Conservation (phyloP, 2,888 invertebrate species). For the Leptopilina syphax region DNA sequence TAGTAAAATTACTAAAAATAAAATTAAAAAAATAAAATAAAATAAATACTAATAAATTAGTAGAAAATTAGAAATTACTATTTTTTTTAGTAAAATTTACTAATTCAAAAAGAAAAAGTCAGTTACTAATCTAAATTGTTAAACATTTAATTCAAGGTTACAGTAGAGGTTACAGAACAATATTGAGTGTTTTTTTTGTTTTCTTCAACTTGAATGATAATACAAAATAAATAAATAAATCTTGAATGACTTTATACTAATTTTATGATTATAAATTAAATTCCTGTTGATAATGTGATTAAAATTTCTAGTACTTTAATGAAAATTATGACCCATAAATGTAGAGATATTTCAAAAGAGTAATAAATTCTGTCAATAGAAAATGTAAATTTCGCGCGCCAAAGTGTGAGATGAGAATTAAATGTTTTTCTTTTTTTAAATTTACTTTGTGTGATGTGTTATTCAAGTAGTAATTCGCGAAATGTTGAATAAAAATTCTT, state of each 20-base stretch:
- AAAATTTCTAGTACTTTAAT: neutral
- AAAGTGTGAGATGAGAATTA: neutral
- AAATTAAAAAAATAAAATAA: no score
- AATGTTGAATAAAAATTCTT: neutral
- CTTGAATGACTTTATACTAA: neutral
- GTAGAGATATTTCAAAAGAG: constrained; percentile 17
- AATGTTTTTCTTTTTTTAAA: neutral
- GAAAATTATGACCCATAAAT: constrained; percentile 10
- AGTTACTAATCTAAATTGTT: no score
- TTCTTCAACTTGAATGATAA: no score
- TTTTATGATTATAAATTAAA: constrained; percentile 9
- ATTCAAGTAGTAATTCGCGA: neutral
- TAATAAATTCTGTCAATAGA: constrained; percentile 23
- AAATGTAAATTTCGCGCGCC: neutral
- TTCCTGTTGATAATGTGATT: neutral
- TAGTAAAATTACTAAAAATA: no score
- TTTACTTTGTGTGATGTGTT: neutral
- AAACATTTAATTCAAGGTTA: no score
- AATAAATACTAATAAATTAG: no score
- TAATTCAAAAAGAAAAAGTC: no score
- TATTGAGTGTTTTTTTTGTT: no score
- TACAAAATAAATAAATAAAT: no score
- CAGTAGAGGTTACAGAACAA: no score
- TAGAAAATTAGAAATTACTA: no score
- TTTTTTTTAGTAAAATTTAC: no score